These are phyloP conservation scores for Microctonus brassicae DNA, from an alignment of 2,888 invertebrate species.

Conservation along the genomic window DNA sequence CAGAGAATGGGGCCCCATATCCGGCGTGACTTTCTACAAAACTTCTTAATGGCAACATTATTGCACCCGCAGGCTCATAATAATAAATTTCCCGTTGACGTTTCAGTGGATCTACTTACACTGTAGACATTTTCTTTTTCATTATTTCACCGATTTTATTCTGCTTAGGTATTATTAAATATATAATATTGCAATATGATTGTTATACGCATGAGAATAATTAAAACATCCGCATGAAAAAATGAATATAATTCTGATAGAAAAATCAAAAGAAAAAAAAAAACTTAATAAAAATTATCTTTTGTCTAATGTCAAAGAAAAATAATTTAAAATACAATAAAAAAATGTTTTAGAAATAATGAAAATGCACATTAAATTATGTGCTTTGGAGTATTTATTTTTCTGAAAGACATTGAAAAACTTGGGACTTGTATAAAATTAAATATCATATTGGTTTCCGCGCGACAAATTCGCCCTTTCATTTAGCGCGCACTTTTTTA, in stretches of 20 bases:
- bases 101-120: constrained; percentile 20
- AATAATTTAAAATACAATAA: too few relatives aligned
- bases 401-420: too few relatives aligned
- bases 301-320: too few relatives aligned
- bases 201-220: too few relatives aligned
- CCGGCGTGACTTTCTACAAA: constrained; percentile 41
- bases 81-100: constrained; percentile 36
- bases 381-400: too few relatives aligned
- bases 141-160: background rate
- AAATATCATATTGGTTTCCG: background rate
- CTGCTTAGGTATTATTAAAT: background rate
- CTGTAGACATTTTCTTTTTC: background rate
- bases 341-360: too few relatives aligned
- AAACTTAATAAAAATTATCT: too few relatives aligned
- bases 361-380: too few relatives aligned
- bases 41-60: constrained; percentile 32
- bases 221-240: too few relatives aligned
- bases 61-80: constrained; percentile 36
- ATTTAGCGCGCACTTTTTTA: constrained; percentile 47
- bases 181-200: too few relatives aligned
- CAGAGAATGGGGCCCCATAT: background rate
- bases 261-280: too few relatives aligned
- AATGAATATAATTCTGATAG: too few relatives aligned
- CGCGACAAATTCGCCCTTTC: constrained; percentile 27
- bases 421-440: constrained; percentile 15